Base-by-base conservation (phyloP, 1,140 invertebrate species). In the Hydropsyche tenuis region DNA sequence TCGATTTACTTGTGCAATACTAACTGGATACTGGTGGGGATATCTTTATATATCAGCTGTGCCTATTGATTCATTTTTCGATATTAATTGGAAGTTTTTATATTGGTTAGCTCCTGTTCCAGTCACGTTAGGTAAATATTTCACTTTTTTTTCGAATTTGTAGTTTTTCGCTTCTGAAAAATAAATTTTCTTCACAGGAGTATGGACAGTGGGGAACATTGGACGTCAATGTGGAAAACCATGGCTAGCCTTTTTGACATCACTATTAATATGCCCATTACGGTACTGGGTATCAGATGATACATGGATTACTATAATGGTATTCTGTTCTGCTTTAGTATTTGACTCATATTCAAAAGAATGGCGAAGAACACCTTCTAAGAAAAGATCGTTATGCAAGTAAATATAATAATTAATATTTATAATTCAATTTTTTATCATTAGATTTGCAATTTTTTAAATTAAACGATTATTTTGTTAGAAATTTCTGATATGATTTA, bases 191-290 rank as follows among this genome's bases (percentile, higher is more conserved):
- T n/a, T n/a, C n/a, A n/a, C n/a, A 95, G 95, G 94, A 80, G 92
- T 96, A 0, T 94, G 95, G 91, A 84, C 90, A 0, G 92, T 97
- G 11, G 95, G 94, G 12, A 98, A 97, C 80, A 92, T 97, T 79
- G 95, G 96, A 0, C 86, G 90, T 53, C 90, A 96, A 80, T 83
- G 87, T 78, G 93, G 93, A 7, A 83, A 84, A 0, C 84, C 94
- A 16, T 89, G 88, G 84, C 85, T 87, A 78, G 86, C 94, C 0
- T 80, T 96, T 0, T 30, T 90, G 0, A 90, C 88, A 1, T 90
- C 95, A 0, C 92, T 91, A 76, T 48, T 88, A 0, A 83, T 87
- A 0, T 93, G 90, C 82, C 88, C 90, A 4, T 78, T 88, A 0
- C 89, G 89, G 43, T 91, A 89, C 78, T 88, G 88, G 23, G 86